A percentile compares a stretch with the other conserved stretches of the same genome.
Conservation (phyloP, 1,140 invertebrate species). For the Pentalonia nigronervosa region DNA sequence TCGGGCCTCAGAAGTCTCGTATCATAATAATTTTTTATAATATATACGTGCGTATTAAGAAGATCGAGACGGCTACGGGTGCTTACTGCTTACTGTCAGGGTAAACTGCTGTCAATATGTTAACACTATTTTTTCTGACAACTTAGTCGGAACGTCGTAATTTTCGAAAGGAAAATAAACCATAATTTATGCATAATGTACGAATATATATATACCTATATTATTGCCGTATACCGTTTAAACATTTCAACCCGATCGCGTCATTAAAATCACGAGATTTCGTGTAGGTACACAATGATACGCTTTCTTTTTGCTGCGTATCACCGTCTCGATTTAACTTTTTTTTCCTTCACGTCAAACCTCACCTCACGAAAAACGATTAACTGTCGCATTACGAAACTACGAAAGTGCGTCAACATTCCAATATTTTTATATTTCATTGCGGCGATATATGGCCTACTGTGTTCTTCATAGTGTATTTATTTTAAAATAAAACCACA, state of each 20-base stretch:
- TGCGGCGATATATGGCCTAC: background rate
- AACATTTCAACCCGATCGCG: background rate
- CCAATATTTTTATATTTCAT: background rate
- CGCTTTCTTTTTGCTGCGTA: background rate
- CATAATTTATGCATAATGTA: background rate
- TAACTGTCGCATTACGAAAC: background rate
- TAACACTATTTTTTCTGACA: background rate
- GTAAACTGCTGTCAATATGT: background rate
- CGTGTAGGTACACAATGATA: conserved; percentile 6
- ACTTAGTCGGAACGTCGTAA: background rate
- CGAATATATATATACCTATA: background rate
- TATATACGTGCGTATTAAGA: background rate
- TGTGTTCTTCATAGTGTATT: background rate
- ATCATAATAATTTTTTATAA: conserved; percentile 4
- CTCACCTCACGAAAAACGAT: conserved; percentile 5
- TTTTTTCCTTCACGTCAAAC: background rate
- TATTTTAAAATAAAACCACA: background rate
- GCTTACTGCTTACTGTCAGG: background rate
- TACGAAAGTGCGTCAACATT: background rate
- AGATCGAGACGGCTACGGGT: background rate
- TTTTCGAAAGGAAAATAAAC: background rate
- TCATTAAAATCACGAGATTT: conserved; percentile 16
- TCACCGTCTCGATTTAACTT: background rate
- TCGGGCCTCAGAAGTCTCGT: background rate
- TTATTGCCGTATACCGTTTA: conserved; percentile 10